Conservation (phyloP, 2,888 invertebrate species). For the Sericinus montela region DNA sequence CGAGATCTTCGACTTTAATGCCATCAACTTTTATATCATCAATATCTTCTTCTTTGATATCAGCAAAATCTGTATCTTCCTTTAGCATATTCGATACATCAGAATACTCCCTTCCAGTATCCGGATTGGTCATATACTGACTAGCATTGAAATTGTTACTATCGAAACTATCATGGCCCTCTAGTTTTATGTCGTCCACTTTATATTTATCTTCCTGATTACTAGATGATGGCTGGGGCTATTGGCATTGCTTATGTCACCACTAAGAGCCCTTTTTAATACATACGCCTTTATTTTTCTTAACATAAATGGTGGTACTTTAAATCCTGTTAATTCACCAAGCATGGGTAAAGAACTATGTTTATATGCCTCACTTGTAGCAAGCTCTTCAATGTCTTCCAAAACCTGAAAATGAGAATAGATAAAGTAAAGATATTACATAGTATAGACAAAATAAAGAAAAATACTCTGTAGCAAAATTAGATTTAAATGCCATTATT, state of each 20-base stretch:
- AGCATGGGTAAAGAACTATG: conserved; percentile 81
- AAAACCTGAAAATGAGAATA: conserved; percentile 65
- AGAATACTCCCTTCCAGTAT: conserved; percentile 57
- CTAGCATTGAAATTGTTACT: conserved; percentile 59
- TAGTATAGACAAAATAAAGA: no score
- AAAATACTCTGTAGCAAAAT: no score
- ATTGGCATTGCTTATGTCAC: conserved; percentile 51
- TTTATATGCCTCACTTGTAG: conserved; percentile 85
- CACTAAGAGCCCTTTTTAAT: conserved; percentile 51
- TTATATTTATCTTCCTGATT: conserved; percentile 55
- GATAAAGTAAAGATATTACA: no score
- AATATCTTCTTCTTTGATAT: conserved; percentile 71
- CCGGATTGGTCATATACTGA: conserved; percentile 55
- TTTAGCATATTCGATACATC: conserved; percentile 56
- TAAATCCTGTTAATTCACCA: conserved; percentile 86
- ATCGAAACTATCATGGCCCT: conserved; percentile 59
- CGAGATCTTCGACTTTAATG: conserved; percentile 65
- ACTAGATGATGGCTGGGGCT: conserved; percentile 62
- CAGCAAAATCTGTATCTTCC: conserved; percentile 63
- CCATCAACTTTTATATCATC: conserved; percentile 69
- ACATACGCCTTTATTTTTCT: conserved; percentile 86
- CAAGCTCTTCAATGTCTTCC: conserved; percentile 87
- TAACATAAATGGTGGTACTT: conserved; percentile 86
- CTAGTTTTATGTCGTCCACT: conserved; percentile 62
- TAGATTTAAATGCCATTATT: no score